A percentile compares a stretch with the other conserved stretches of the same genome.
phyloP scores from a whole-genome alignment of 2,797 vertebrate genomes.

The Novumbra hubbsi region DNA sequence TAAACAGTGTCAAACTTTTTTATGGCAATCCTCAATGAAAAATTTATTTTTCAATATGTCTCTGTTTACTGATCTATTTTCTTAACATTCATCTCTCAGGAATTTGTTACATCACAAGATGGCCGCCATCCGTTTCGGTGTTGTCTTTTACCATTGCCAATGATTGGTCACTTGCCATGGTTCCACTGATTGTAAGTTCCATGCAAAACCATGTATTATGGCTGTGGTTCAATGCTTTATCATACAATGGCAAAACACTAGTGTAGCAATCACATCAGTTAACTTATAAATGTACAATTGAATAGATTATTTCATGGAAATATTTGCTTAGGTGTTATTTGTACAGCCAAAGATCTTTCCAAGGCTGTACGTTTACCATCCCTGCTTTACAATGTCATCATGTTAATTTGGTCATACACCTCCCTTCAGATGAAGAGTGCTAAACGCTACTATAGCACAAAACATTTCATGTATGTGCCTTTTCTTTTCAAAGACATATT shows the following conservation, averaged over 20 bases:
- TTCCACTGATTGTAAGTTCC: slow-evolving; percentile 44
- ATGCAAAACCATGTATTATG: slow-evolving; percentile 12
- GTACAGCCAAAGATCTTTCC: not conserved
- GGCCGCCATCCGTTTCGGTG: slow-evolving; percentile 38
- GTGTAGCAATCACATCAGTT: too few relatives aligned
- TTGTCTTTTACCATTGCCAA: slow-evolving; percentile 26
- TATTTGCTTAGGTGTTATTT: not conserved
- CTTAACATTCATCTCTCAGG: slow-evolving; percentile 66
- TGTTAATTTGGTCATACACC: not conserved
- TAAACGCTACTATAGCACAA: slow-evolving; percentile 32
- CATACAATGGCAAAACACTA: too few relatives aligned
- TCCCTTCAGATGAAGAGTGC: not conserved
- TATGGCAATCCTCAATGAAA: not conserved
- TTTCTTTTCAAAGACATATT: slow-evolving; percentile 61
- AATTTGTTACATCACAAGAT: slow-evolving; percentile 58
- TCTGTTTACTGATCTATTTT: slow-evolving; percentile 36
- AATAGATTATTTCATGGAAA: too few relatives aligned
- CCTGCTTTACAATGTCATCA: slow-evolving; percentile 11
- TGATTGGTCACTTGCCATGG: slow-evolving; percentile 26
- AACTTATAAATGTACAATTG: too few relatives aligned
- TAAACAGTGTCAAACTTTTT: not conserved
- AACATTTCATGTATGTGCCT: slow-evolving; percentile 63
- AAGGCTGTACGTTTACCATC: not conserved
- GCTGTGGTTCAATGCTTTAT: too few relatives aligned
- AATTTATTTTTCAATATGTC: not conserved